These are phyloP conservation scores for Karalla daura DNA, from an alignment of 2,797 vertebrate species.

Conservation along the genomic window DNA sequence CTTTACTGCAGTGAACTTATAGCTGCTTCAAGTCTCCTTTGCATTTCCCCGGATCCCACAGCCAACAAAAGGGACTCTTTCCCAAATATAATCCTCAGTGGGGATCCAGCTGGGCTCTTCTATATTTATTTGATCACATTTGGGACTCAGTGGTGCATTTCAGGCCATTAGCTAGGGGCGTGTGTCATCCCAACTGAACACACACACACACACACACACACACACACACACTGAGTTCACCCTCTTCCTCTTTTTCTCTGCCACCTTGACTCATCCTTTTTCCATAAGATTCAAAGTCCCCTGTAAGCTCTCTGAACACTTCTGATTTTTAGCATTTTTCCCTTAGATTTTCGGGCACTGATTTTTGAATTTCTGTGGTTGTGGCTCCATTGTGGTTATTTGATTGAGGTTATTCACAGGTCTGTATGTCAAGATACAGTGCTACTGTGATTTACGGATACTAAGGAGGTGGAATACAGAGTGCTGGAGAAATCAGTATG, in stretches of 20 bases:
- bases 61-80: constrained; percentile 22
- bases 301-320: background rate
- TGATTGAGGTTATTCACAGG: background rate
- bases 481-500: no score
- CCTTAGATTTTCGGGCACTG: background rate
- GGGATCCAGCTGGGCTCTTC: constrained; percentile 6
- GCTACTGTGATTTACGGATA: background rate
- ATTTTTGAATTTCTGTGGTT: background rate
- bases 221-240: background rate
- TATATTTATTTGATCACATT: constrained; percentile 34
- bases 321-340: background rate
- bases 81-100: constrained; percentile 25
- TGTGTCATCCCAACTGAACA: constrained; percentile 22
- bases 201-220: background rate
- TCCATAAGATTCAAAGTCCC: background rate
- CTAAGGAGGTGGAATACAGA: no score
- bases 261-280: background rate
- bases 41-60: background rate
- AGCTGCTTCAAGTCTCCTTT: constrained; percentile 24
- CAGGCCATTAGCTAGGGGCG: constrained; percentile 24
- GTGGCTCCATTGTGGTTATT: background rate
- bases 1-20: constrained; percentile 26
- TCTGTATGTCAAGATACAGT: background rate
- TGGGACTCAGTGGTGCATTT: constrained; percentile 30
- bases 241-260: background rate